Evolutionary conservation across 2,113 vertebrate species (phyloP).

Genomic region (Physeter macrocephalus): DNA sequence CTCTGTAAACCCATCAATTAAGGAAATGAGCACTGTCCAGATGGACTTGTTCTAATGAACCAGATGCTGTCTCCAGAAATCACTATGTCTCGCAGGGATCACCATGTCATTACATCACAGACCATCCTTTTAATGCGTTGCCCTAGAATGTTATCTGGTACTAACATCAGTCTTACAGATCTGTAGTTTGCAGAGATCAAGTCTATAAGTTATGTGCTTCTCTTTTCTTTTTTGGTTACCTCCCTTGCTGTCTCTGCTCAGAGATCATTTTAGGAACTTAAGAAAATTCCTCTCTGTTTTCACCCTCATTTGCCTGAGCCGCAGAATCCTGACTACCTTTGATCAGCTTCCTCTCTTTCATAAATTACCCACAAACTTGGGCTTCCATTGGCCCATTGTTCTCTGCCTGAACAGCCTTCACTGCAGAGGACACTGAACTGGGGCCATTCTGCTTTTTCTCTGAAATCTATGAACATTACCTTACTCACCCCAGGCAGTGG

Average conservation of each 20-base stretch:
- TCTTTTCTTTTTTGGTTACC: background rate
- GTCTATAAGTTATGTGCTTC: background rate
- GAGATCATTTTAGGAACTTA: background rate
- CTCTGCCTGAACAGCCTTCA: background rate
- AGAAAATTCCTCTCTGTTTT: background rate
- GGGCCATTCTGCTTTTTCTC: background rate
- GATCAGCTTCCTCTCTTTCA: background rate
- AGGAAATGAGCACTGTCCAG: background rate
- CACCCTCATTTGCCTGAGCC: background rate
- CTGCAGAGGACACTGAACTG: background rate
- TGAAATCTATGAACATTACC: conserved; percentile 30
- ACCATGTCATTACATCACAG: background rate
- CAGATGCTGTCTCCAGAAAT: conserved; percentile 8
- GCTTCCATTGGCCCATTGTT: background rate
- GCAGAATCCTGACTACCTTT: background rate
- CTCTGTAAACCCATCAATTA: conserved; percentile 14
- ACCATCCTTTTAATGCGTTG: background rate
- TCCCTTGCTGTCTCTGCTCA: background rate
- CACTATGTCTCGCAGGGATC: background rate
- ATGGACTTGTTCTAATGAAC: conserved; percentile 19
- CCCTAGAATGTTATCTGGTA: background rate
- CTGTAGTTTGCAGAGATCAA: background rate
- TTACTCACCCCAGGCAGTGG: conserved; percentile 38
- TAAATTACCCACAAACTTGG: background rate
- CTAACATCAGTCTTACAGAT: background rate